Evolutionary conservation across 2,113 vertebrate species (phyloP).

Genomic region (Crotalus horridus): DNA sequence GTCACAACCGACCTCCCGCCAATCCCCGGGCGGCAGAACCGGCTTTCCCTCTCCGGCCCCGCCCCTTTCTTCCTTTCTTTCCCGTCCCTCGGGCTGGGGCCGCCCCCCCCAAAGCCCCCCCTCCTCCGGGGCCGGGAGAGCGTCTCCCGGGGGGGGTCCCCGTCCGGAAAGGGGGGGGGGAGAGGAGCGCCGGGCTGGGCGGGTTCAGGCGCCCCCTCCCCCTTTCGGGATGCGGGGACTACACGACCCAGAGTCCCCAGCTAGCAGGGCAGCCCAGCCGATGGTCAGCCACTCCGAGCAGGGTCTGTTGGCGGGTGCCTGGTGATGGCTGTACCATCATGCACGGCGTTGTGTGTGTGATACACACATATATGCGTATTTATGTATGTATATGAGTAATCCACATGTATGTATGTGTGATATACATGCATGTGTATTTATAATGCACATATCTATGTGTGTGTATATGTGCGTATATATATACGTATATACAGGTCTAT

Average conservation of each 20-base stretch:
- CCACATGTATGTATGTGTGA: too few species aligned
- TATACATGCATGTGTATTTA: too few species aligned
- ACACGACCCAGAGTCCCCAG: background rate
- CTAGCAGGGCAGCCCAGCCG: background rate
- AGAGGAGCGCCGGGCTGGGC: background rate
- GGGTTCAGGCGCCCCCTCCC: background rate
- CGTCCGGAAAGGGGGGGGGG: background rate
- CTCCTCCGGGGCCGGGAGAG: background rate
- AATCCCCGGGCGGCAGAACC: background rate
- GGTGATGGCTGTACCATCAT: background rate
- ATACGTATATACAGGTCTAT: too few species aligned
- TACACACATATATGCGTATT: too few species aligned
- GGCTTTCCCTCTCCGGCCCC: background rate
- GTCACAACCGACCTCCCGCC: background rate
- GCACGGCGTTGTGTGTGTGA: background rate
- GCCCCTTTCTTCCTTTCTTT: background rate
- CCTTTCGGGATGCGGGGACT: background rate
- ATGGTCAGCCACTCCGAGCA: background rate
- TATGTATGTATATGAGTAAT: too few species aligned
- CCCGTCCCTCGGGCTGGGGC: background rate
- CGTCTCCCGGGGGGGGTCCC: background rate
- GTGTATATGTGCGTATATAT: too few species aligned
- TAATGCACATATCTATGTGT: too few species aligned
- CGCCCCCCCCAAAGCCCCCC: background rate
- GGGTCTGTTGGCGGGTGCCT: background rate